Conservation (phyloP, 1,140 invertebrate species). For the Carcinoscorpius rotundicauda region DNA sequence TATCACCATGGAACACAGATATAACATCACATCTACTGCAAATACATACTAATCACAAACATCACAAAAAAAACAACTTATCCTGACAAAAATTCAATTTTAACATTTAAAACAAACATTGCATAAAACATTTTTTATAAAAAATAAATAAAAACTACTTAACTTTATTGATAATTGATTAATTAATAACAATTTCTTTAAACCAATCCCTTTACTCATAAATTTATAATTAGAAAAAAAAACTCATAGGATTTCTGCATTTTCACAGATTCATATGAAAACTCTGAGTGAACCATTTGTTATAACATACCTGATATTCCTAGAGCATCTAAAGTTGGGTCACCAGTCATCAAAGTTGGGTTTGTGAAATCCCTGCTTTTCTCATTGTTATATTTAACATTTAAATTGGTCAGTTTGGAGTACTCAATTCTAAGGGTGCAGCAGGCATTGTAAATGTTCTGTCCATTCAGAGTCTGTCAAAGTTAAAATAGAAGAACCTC, state of each 20-base stretch:
- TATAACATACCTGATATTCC: slow-evolving; percentile 19
- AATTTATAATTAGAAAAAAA: not conserved
- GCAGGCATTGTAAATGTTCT: slow-evolving; percentile 98
- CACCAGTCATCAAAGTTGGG: slow-evolving; percentile 87
- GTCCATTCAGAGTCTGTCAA: slow-evolving; percentile 78
- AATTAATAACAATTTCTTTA: not conserved
- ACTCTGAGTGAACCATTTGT: not conserved
- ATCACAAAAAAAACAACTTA: no score
- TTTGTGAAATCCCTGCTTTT: slow-evolving; percentile 98
- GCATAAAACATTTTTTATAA: slow-evolving; percentile 45
- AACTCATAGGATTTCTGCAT: not conserved
- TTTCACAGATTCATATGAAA: not conserved
- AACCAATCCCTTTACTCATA: not conserved
- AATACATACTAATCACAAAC: no score
- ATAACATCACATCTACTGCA: no score
- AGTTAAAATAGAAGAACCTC: no score
- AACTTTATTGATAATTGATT: slow-evolving; percentile 15
- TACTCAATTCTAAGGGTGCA: slow-evolving; percentile 99
- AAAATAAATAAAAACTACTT: no score
- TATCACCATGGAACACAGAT: no score
- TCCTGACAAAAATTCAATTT: no score
- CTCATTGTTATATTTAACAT: slow-evolving; percentile 99
- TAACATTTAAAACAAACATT: no score
- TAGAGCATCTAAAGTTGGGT: slow-evolving; percentile 47
- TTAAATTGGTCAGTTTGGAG: slow-evolving; percentile 91